Conservation (phyloP, 2,113 vertebrate genomes). For the Cochlearius cochlearius region DNA sequence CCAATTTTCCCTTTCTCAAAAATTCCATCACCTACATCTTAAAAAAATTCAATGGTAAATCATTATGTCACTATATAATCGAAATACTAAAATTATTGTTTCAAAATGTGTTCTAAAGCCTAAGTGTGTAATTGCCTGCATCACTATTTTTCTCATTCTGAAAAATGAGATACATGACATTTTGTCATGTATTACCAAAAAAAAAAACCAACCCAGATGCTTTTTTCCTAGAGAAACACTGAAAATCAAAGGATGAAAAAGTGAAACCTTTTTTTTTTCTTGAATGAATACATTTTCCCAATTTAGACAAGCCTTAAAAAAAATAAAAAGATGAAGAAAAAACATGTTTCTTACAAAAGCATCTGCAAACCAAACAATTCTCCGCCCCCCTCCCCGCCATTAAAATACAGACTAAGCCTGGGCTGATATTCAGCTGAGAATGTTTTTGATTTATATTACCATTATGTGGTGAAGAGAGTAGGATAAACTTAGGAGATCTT, state of each 20-base stretch:
- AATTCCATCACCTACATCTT: neutral
- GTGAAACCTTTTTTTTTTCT: neutral
- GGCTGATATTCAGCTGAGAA: neutral
- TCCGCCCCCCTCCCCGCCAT: too few relatives aligned
- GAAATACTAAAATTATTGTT: neutral
- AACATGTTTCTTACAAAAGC: neutral
- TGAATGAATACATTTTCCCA: neutral
- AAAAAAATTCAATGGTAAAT: neutral
- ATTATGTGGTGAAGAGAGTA: neutral
- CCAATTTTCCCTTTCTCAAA: neutral
- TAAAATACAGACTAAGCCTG: neutral
- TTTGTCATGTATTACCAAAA: neutral
- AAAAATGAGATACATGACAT: neutral
- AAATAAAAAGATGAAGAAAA: neutral
- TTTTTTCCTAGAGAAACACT: neutral
- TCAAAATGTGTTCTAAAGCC: neutral
- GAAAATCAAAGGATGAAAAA: neutral
- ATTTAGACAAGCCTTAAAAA: neutral
- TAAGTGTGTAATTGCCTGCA: neutral
- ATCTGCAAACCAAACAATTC: neutral
- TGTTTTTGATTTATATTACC: neutral
- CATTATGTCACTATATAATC: neutral
- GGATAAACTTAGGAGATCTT: neutral
- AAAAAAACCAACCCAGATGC: rapidly evolving
- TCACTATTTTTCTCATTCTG: neutral